These are phyloP conservation scores for Oreochromis mossambicus DNA, from an alignment of 2,797 vertebrate species.

Conservation along the genomic window DNA sequence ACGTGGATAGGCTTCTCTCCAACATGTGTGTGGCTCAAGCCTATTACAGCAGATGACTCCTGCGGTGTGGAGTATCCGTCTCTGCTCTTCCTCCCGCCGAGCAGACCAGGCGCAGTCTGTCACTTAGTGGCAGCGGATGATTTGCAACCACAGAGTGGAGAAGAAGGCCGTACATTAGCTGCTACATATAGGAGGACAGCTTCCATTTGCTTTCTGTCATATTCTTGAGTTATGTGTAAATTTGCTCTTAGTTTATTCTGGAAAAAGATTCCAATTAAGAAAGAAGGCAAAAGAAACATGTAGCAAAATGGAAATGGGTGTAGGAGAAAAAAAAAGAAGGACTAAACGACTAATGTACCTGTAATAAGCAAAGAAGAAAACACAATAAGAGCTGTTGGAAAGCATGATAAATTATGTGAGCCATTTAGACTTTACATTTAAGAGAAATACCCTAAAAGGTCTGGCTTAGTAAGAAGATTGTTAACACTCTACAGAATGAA, in stretches of 20 bases:
- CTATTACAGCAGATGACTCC: slow-evolving; percentile 49
- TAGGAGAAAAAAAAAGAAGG: not conserved
- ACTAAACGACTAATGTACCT: not conserved
- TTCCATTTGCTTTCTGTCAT: not conserved
- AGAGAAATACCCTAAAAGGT: not conserved
- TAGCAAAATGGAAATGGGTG: not conserved
- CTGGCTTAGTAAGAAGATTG: not conserved
- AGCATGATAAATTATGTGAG: not conserved
- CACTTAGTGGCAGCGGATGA: slow-evolving; percentile 39
- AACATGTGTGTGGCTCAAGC: slow-evolving; percentile 34
- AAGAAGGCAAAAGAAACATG: not conserved
- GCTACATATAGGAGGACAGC: not conserved
- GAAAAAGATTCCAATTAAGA: not conserved
- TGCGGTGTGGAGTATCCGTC: slow-evolving; percentile 49
- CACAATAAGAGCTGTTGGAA: not conserved
- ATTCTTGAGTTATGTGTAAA: not conserved
- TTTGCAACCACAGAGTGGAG: slow-evolving; percentile 3
- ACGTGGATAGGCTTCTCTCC: slow-evolving; percentile 9
- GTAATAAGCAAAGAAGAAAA: not conserved
- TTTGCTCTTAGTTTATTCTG: not conserved
- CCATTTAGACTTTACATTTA: not conserved
- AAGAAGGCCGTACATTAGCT: not conserved
- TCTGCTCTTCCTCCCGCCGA: slow-evolving; percentile 31
- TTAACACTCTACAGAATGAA: not conserved
- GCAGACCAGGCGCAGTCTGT: slow-evolving; percentile 45